Percentiles rank a stretch among this genome's conserved stretches.
phyloP scores from a whole-genome alignment of 2,888 invertebrate species.

The Elmis aenea region DNA sequence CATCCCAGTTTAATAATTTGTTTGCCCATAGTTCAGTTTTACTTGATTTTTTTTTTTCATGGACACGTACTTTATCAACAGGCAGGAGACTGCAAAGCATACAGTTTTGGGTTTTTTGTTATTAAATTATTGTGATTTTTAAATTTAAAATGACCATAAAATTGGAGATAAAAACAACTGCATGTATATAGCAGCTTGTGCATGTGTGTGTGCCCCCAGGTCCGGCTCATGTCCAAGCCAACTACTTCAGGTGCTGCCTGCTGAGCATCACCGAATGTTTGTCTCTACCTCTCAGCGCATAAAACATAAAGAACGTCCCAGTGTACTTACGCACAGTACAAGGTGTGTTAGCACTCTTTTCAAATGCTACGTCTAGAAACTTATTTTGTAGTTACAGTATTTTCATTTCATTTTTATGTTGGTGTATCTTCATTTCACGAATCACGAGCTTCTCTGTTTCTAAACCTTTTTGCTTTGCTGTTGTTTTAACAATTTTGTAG shows the following conservation, averaged over 20 bases:
- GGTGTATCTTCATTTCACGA: no score
- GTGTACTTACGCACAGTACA: conserved; percentile 42
- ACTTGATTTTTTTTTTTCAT: no score
- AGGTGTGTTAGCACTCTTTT: conserved; percentile 45
- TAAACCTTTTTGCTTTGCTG: conserved; percentile 8
- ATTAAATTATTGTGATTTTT: no score
- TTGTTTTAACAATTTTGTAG: conserved; percentile 5
- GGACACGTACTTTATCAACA: no score
- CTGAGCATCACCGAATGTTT: conserved; percentile 47
- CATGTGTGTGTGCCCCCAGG: conserved; percentile 48
- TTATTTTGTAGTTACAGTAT: no score
- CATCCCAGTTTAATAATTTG: no score
- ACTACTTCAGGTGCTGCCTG: conserved; percentile 68
- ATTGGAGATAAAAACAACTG: not conserved
- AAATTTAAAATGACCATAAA: no score
- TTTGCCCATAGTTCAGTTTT: no score
- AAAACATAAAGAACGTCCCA: conserved; percentile 61
- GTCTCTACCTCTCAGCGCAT: conserved; percentile 56
- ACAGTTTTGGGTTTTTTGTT: no score
- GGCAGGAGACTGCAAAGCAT: no score
- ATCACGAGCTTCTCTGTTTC: not conserved
- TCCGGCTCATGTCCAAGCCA: conserved; percentile 92
- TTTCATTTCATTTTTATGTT: no score
- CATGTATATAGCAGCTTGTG: conserved; percentile 19
- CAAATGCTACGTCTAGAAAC: no score